Evolutionary conservation across 2,113 vertebrate genomes (phyloP), one percentile per base, ranked within the genome.

Genomic region (Psephotus haematonotus): DNA sequence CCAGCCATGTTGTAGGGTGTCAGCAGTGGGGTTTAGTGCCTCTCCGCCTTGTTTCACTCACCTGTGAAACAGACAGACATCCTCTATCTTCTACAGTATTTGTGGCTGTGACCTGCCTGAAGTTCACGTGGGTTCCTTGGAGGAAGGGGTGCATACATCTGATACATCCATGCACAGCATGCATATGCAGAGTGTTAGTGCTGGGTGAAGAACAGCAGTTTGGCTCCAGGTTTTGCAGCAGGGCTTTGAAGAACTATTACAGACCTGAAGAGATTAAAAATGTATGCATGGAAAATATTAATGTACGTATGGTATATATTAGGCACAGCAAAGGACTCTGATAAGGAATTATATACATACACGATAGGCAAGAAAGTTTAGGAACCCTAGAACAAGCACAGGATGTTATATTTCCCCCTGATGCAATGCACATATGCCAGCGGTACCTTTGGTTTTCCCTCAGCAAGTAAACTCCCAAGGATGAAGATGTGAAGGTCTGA

Each of bases 131-230:
- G 33, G n/a, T 9, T 12, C n/a, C 59, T 41, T 49, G 41, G 44
- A 72, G n/a, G 70, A 71, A 71, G 33, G 60, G 28, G 24, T 39
- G 10, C 0, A 1, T 15, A 14, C 24, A 13, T 57, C 13, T 43
- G 52, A 11, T 0, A 1, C 9, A 27, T 11, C 47, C 71, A 13
- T 8, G 18, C 63, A 75, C 49, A 80, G 71, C 68, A 70, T 39
- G 17, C 18, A 5, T 2, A 19, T 2, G n/a, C 46, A 81, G 50
- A 70, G 64, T 25, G 15, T 25, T 47, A 46, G 43, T 0, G 0
- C n/a, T 60, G 85, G 24, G 43, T 68, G 60, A 15, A 78, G 76
- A 74, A 50, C 29, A 31, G 7, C 12, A 15, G 46, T 17, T 53
- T 84, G 69, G 55, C 52, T 74, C 39, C 35, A 47, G 57, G 24